phyloP scores from a whole-genome alignment of 2,888 invertebrate genomes.

The Odontocerum albicorne region DNA sequence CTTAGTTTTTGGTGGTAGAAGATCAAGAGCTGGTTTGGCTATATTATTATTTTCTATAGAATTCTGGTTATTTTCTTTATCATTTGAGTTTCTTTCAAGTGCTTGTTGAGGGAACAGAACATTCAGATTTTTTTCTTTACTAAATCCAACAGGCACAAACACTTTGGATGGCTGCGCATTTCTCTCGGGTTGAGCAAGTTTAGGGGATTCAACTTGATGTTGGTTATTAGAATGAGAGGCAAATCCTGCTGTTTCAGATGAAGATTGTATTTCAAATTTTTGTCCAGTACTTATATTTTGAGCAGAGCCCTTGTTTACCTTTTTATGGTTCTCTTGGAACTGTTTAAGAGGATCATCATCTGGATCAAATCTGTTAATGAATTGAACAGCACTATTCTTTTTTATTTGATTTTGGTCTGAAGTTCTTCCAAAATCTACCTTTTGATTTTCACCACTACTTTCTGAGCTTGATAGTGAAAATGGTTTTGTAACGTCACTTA shows the following conservation, averaged over 20 bases:
- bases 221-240: constrained; percentile 21
- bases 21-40: constrained; percentile 43
- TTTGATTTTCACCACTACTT: constrained; percentile 35
- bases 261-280: constrained; percentile 32
- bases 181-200: constrained; percentile 14
- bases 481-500: constrained; percentile 10
- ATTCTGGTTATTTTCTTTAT: background rate
- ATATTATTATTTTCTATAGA: constrained; percentile 20
- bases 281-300: background rate
- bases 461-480: background rate
- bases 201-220: constrained; percentile 7
- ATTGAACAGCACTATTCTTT: constrained; percentile 47
- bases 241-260: constrained; percentile 31
- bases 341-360: constrained; percentile 43
- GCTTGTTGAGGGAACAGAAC: constrained; percentile 6
- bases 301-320: no score
- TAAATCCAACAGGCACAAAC: background rate
- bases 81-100: constrained; percentile 6
- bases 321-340: constrained; percentile 7
- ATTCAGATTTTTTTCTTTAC: background rate
- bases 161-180: constrained; percentile 4
- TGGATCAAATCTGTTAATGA: constrained; percentile 55
- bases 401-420: no score
- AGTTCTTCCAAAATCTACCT: no score
- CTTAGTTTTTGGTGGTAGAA: constrained; percentile 59